These are phyloP conservation scores for Pterocles orientalis DNA, from an alignment of 2,113 vertebrate genomes.

Conservation along the genomic window DNA sequence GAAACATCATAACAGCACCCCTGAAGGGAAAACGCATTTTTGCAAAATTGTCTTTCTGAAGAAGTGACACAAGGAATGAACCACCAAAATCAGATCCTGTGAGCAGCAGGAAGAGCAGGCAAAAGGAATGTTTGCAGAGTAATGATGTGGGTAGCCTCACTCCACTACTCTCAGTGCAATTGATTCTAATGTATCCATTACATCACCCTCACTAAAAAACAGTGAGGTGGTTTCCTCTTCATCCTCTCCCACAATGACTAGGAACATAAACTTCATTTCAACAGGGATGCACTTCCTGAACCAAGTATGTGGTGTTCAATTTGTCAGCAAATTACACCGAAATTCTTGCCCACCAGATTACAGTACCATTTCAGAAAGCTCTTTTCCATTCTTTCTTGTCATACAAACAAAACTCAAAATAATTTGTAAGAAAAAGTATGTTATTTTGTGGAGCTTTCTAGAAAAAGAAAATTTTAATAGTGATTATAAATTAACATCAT, in stretches of 20 bases:
- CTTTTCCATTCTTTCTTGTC: not conserved
- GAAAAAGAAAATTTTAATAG: not conserved
- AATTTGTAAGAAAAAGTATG: not conserved
- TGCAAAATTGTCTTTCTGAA: not conserved
- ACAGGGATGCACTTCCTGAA: not conserved
- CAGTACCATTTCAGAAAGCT: not conserved
- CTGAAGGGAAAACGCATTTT: not conserved
- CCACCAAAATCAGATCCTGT: not conserved
- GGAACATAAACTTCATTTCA: slow-evolving; percentile 29
- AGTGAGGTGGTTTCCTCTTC: slow-evolving; percentile 37
- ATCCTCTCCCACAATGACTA: slow-evolving; percentile 1
- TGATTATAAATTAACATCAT: not conserved
- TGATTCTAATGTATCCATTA: slow-evolving; percentile 55
- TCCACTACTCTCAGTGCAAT: slow-evolving; percentile 48
- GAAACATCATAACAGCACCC: not conserved
- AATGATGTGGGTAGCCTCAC: slow-evolving; percentile 58
- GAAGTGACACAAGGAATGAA: not conserved
- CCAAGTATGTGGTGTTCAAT: not conserved
- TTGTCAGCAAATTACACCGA: not conserved
- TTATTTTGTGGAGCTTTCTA: not conserved
- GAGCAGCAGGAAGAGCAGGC: not conserved
- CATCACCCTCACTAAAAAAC: not conserved
- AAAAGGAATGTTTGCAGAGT: slow-evolving; percentile 13
- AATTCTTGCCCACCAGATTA: not conserved
- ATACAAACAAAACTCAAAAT: not conserved